Base-by-base conservation (phyloP, 2,113 vertebrate genomes). In the Solea solea region DNA sequence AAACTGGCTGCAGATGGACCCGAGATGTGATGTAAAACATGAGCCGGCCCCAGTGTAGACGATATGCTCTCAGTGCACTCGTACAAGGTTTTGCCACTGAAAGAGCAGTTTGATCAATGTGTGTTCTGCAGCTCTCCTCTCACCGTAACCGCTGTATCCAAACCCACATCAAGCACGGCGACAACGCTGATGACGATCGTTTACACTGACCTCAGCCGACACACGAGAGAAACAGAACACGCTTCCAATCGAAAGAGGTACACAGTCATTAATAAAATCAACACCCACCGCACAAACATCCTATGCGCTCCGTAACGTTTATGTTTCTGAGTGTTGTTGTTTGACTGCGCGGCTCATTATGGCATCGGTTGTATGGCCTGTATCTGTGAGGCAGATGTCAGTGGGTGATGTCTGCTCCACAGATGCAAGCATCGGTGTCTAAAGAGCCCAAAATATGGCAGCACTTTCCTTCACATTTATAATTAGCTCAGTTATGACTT, bases 351-450 rank as follows among this genome's bases (percentile, higher is more conserved):
- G 49, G 73, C 9, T 86, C 69, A 66, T 79, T 82, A 78, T 66
- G 59, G 74, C 67, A 72, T 78, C 54, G 34, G 83, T 55, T 83
- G 78, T 58, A 73, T 78, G 76, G 62, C 73, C 21, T 50, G 3
- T 74, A 81, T 88, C 88, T 91, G 88, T 71, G 59, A 61, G 72
- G 70, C 88, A 92, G 88, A 91, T 91, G 90, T 88, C 83, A 74
- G 75, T 16, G 54, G 51, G 76, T 49, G 44, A 40, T 41, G 77
- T 83, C 85, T 92, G 90, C 13, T 64, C 54, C 64, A 50, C 90
- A 90, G 82, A 84, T 89, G 87, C 42, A 4, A 66, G 16, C 49
- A 68, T 83, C 39, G 56, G 72, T 78, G 64, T 81, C 74, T 65
- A 40, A 71, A 81, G 25, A 61, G 80, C 65, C 42, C 34, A 74